These are phyloP conservation scores for Phoebastria nigripes DNA, from an alignment of 2,797 vertebrate genomes.

Conservation along the genomic window DNA sequence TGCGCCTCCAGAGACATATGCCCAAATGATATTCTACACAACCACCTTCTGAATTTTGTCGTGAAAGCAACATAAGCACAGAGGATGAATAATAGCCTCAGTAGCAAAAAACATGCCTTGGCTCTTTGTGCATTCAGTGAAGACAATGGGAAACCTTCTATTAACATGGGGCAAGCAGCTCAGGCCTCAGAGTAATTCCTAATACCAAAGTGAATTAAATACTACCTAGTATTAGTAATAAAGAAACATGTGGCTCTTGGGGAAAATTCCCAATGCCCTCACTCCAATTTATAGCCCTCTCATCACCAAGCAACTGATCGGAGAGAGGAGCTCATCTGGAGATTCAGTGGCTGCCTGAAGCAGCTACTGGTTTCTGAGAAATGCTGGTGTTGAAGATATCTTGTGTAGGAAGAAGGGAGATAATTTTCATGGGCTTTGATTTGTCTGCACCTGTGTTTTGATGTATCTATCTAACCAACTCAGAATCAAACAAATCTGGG, in stretches of 20 bases:
- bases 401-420: not conserved
- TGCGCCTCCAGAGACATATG: not conserved
- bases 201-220: not conserved
- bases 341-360: not conserved
- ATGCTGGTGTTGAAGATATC: not conserved
- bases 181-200: not conserved
- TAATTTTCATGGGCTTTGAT: not conserved
- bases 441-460: not conserved
- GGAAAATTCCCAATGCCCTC: not conserved
- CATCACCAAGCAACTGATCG: not conserved
- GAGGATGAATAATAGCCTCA: not conserved
- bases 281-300: not conserved
- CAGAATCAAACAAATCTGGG: not conserved
- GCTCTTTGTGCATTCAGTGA: not conserved
- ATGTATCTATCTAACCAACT: not conserved
- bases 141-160: not conserved
- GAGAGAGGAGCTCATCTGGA: not conserved
- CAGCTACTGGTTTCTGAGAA: not conserved
- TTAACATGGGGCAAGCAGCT: not conserved
- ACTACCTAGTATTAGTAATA: not conserved
- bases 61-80: not conserved
- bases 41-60: not conserved
- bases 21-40: not conserved
- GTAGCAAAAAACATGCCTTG: not conserved
- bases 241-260: not conserved